Percentiles rank a stretch among this genome's conserved stretches.
Conservation (phyloP, 2,797 vertebrate species). For the Propithecus perrieri region DNA sequence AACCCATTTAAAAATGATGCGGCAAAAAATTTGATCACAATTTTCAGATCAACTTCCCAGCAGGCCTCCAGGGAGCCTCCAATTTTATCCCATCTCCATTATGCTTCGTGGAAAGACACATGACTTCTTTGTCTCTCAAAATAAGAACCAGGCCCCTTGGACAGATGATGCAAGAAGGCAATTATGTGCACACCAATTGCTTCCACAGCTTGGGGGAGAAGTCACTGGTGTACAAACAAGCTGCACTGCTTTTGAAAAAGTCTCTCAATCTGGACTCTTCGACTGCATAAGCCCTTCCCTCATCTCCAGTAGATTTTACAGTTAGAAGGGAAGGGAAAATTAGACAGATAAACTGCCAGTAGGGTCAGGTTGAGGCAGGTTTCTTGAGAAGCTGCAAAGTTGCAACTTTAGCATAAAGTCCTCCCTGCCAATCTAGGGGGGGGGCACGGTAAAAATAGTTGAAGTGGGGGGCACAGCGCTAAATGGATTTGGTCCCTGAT, state of each 20-base stretch:
- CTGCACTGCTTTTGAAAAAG: background rate
- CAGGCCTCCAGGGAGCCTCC: slow-evolving; percentile 38
- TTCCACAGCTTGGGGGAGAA: background rate
- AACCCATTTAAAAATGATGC: background rate
- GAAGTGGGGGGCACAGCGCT: background rate
- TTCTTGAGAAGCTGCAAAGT: background rate
- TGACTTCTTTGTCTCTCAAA: slow-evolving; percentile 45
- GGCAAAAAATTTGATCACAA: background rate
- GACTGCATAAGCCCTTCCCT: background rate
- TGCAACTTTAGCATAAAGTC: background rate
- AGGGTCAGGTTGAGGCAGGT: background rate
- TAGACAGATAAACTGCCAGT: background rate
- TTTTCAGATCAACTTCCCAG: slow-evolving; percentile 57
- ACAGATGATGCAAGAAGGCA: background rate
- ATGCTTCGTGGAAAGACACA: slow-evolving; percentile 18
- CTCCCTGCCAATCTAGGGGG: background rate
- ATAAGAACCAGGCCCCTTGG: slow-evolving; percentile 42
- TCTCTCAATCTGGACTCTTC: background rate
- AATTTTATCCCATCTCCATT: slow-evolving; percentile 40
- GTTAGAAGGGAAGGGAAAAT: background rate
- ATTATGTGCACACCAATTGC: background rate
- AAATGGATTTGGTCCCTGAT: slow-evolving; percentile 19
- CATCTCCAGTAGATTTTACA: background rate
- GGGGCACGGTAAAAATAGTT: background rate
- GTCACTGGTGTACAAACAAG: background rate